Conservation (phyloP, 2,113 vertebrate genomes). For the Anhinga rufa region DNA sequence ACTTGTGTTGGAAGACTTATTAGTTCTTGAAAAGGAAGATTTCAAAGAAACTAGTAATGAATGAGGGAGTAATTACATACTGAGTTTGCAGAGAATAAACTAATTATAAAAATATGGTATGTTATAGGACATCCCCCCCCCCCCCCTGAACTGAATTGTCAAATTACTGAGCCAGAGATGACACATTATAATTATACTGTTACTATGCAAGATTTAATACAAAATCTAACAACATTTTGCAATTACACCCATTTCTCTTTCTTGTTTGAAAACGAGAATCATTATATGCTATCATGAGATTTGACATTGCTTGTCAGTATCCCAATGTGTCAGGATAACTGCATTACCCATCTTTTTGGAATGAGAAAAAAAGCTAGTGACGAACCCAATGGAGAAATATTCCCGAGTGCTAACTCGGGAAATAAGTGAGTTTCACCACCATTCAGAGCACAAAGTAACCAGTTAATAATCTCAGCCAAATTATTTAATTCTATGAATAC, state of each 20-base stretch:
- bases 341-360: neutral
- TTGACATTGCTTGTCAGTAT: constrained; percentile 5
- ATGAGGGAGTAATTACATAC: constrained; percentile 55
- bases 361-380: neutral
- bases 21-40: constrained; percentile 45
- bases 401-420: neutral
- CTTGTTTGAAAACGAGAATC: constrained; percentile 47
- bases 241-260: constrained; percentile 36
- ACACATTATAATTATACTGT: constrained; percentile 56
- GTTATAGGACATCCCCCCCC: constrained; percentile 48
- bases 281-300: constrained; percentile 41
- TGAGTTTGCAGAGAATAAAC: constrained; percentile 54
- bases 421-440: neutral
- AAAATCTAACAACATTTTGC: constrained; percentile 49
- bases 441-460: neutral
- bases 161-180: constrained; percentile 51
- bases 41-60: constrained; percentile 59
- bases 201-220: constrained; percentile 46
- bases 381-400: neutral
- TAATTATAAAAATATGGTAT: constrained; percentile 57
- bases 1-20: constrained; percentile 43
- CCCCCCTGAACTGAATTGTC: constrained; percentile 27
- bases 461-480: neutral
- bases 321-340: constrained; percentile 2
- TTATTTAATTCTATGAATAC: neutral